Evolutionary conservation across 2,888 invertebrate species (phyloP), one percentile per base, ranked within the genome.

Genomic region (Rotaria magnacalcarata): DNA sequence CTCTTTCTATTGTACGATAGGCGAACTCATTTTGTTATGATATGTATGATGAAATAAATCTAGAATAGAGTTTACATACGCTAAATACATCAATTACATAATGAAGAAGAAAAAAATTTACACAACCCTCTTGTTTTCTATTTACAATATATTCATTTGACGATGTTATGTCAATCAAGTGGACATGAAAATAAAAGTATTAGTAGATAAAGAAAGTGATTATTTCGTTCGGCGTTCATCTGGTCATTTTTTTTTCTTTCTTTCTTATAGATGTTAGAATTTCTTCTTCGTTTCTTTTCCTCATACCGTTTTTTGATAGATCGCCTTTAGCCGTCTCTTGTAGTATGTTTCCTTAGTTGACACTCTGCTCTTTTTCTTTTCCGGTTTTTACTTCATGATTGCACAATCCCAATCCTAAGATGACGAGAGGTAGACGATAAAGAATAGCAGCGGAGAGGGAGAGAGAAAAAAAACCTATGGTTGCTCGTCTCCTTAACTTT

Each of bases 351-450:
- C 67, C 34, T 67, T 67, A 34, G 67, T 67, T 67, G 34, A 67
- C 67, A 67, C 34, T 67, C 27, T 67, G 34, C 67, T 67, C 67
- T 67, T 67, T 67, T 41, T 67, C 34, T 67, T 16, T 19, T 67
- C 34, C 34, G 34, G 34, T 34, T 67, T 67, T 67, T 67, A 34
- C 34, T 67, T 34, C 19, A 19, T 27, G 67, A 67, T 67, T 67
- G 67, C 67, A 67, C 67, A 67, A 67, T 67, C 7, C 34, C 34
- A 67, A 67, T 67, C 16, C 19, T 67, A 67, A 67, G 67, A 67
- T 67, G 67, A 34, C 19, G 67, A 67, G 67, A 67, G 67, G 67
- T 67, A 67, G 67, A 67, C 67, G 58, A 60, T n/a, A 60, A 34
- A n/a, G 14, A 27, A 67, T 34, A 19, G 34, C 27, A 19, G 16